Evolutionary conservation across 2,888 invertebrate genomes (phyloP), one percentile per base, ranked within the genome.

Genomic region (Gibbula magus): DNA sequence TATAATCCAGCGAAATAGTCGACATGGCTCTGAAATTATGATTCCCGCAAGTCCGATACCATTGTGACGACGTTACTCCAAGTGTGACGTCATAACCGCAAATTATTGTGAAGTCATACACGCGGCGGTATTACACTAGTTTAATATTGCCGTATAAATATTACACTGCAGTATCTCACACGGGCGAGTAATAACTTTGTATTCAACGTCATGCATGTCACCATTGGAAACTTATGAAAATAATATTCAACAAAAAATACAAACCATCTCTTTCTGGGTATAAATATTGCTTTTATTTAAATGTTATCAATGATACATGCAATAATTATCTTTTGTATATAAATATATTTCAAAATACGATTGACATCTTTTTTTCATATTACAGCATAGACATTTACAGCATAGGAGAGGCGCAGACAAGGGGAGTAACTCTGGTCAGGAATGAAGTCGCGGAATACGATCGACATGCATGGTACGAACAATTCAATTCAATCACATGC

Each of bases 241-340:
- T 51, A 56, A 51, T 39, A 8, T 52, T 20, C n/a, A 51, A 52
- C 53, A 20, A 22, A 73, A 78, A 73, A 22, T 56, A 35, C 56
- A 29, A 54, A 78, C 52, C 35, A 70, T 32, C 8, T 66, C 20
- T 53, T 25, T 77, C 75, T 81, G 78, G 39, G 66, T 81, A 78
- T 78, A 73, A 81, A 79, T 79, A 79, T 77, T 81, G 81, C 81
- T 81, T 74, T 81, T 81, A 81, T 81, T 81, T 66, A 70, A 75
- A 61, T 61, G 70, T 77, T 80, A 78, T 67, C 66, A 75, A 78
- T 75, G 75, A 52, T 81, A 81, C 79, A 78, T 79, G 79, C 75
- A 56, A 45, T 81, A 77, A 73, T 76, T 75, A 39, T 54, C 67
- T 78, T 76, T 76, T 70, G 53, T 76, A 74, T 81, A 61, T 77